Conservation (phyloP, 2,888 invertebrate species). For the Gnatocerus cornutus region DNA sequence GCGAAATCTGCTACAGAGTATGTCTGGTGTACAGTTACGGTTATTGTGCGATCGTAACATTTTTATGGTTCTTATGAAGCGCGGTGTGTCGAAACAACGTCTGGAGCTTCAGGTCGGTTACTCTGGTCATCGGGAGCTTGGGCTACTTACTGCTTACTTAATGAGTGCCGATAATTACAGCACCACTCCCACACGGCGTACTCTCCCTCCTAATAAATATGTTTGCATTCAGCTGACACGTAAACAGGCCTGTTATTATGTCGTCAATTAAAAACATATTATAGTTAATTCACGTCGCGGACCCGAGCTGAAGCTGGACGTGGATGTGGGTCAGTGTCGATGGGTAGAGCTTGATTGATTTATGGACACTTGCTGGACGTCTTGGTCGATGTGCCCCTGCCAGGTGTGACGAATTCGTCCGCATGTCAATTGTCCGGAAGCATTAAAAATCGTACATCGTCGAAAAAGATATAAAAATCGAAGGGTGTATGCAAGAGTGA, state of each 20-base stretch:
- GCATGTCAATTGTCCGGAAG: constrained; percentile 12
- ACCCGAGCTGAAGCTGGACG: constrained; percentile 51
- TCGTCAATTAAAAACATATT: constrained; percentile 68
- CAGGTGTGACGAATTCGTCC: constrained; percentile 18
- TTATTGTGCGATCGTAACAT: constrained; percentile 69
- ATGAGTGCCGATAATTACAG: constrained; percentile 63
- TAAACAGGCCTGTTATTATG: constrained; percentile 67
- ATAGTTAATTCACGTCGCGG: constrained; percentile 58
- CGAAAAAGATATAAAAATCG: background rate
- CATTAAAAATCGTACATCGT: background rate
- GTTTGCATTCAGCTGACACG: constrained; percentile 63
- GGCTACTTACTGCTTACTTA: constrained; percentile 50
- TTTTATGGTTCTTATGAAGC: constrained; percentile 68
- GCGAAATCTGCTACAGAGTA: constrained; percentile 68
- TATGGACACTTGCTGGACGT: constrained; percentile 55
- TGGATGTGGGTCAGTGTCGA: constrained; percentile 62
- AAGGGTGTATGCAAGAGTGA: background rate
- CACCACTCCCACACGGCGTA: constrained; percentile 60
- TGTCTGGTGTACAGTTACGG: constrained; percentile 70
- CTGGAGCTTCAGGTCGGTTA: constrained; percentile 27
- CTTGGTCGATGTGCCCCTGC: constrained; percentile 24
- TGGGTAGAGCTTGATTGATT: constrained; percentile 61
- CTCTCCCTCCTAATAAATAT: constrained; percentile 63
- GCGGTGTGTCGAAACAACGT: constrained; percentile 44
- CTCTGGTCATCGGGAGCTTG: constrained; percentile 34